phyloP scores from a whole-genome alignment of 2,888 invertebrate genomes.

The Scaptodrosophila latifasciaeformis region DNA sequence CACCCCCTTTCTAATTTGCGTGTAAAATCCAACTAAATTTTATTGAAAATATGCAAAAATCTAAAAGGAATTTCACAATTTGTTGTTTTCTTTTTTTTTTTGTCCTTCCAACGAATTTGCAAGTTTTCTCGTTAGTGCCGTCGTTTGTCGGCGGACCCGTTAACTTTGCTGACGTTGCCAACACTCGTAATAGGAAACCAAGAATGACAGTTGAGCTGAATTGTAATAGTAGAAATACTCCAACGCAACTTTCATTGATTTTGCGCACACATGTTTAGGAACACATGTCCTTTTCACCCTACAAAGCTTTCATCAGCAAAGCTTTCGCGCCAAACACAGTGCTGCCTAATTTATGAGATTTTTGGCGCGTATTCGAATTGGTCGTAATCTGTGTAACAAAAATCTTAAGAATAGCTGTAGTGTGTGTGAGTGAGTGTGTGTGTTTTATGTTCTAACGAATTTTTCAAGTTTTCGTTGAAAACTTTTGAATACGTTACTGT shows the following conservation, averaged over 20 bases:
- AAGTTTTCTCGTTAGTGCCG: neutral
- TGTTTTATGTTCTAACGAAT: no score
- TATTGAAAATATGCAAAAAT: neutral
- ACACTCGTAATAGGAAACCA: neutral
- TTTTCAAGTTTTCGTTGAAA: no score
- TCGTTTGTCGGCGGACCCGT: neutral
- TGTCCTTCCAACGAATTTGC: neutral
- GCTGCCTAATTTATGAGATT: neutral
- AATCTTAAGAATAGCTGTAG: neutral
- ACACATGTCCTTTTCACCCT: no score
- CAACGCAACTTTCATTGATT: slow-evolving; percentile 50
- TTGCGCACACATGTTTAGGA: slow-evolving; percentile 50
- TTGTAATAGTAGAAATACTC: neutral
- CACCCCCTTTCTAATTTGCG: neutral
- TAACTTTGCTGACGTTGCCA: neutral
- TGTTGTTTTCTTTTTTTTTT: neutral
- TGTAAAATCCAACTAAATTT: no score
- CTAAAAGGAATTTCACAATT: slow-evolving; percentile 1
- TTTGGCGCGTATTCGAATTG: no score
- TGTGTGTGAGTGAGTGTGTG: no score
- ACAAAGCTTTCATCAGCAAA: no score
- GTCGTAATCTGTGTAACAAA: no score
- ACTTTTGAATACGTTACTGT: no score
- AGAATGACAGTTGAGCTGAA: slow-evolving; percentile 9
- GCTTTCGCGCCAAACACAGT: slow-evolving; percentile 9